Conservation (phyloP, 1,140 invertebrate species). For the Lutraria rhynchaena region DNA sequence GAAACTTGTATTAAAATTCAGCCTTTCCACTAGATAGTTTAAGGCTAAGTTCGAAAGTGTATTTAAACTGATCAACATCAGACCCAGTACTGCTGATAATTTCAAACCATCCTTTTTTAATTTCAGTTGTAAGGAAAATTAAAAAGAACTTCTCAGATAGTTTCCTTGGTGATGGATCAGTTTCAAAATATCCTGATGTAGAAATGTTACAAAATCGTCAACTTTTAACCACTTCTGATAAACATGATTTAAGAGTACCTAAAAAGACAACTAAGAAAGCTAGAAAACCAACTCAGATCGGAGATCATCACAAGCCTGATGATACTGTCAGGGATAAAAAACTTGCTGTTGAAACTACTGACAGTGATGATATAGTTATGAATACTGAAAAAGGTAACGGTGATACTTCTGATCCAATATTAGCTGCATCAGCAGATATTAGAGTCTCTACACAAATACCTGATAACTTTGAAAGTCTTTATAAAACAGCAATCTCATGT, state of each 20-base stretch:
- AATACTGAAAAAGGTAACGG: too few species aligned
- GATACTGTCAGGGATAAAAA: neutral
- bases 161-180: conserved; percentile 7
- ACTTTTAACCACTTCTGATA: neutral
- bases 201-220: neutral
- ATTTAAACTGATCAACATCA: too few species aligned
- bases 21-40: too few species aligned
- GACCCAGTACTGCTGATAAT: too few species aligned
- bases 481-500: conserved; percentile 24
- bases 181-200: conserved; percentile 17
- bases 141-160: conserved; percentile 34
- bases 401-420: neutral
- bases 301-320: neutral
- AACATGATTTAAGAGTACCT: neutral
- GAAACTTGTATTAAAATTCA: too few species aligned
- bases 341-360: neutral
- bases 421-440: conserved; percentile 13
- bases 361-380: neutral
- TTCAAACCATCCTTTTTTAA: too few species aligned
- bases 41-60: too few species aligned
- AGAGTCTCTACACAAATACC: conserved; percentile 22
- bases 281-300: neutral
- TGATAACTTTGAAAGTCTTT: conserved; percentile 52
- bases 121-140: conserved; percentile 17
- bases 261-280: neutral